These are phyloP conservation scores for Pharmacophagus antenor DNA, from an alignment of 2,888 invertebrate genomes.

Conservation along the genomic window DNA sequence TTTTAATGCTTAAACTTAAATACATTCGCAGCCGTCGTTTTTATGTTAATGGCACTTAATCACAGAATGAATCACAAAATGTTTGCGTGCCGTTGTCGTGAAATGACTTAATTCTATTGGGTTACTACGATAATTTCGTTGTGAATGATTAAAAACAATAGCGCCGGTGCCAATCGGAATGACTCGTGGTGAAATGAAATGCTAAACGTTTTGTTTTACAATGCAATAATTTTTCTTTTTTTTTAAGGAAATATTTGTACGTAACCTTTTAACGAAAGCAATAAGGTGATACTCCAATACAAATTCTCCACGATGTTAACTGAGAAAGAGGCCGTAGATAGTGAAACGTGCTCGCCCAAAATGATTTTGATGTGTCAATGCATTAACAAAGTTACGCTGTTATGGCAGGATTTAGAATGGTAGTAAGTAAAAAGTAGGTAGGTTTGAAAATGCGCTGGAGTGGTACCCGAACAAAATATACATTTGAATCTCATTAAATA, in stretches of 20 bases:
- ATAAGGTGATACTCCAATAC: background rate
- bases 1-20: conserved; percentile 20
- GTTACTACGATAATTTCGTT: conserved; percentile 19
- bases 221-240: background rate
- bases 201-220: background rate
- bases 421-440: no score
- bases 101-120: conserved; percentile 35
- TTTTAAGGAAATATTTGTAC: background rate
- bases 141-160: conserved; percentile 28
- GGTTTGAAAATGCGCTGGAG: no score
- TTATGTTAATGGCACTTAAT: conserved; percentile 31
- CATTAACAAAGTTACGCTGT: no score
- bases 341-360: no score
- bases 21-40: conserved; percentile 29
- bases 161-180: conserved; percentile 1
- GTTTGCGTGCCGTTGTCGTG: conserved; percentile 34
- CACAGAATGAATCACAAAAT: conserved; percentile 30
- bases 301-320: no score
- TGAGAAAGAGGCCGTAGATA: no score
- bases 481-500: no score
- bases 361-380: no score
- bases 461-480: no score
- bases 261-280: background rate
- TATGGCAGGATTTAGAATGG: no score
- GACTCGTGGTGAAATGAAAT: background rate